Evolutionary conservation across 2,797 vertebrate genomes (phyloP).

Genomic region (Antennarius maculatus): DNA sequence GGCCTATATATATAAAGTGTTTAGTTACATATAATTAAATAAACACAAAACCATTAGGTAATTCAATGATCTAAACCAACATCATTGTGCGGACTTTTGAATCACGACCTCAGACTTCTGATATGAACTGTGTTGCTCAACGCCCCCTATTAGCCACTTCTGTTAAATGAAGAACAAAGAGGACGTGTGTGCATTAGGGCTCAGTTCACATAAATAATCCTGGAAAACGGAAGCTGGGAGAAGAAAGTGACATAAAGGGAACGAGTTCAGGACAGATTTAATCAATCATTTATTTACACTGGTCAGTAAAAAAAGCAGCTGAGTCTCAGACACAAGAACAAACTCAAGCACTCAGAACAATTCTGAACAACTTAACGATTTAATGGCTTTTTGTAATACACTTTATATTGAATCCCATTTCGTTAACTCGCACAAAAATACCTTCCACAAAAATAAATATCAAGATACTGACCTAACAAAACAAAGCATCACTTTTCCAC

Average conservation of each 20-base stretch:
- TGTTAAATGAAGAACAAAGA: no score
- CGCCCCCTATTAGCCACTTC: no score
- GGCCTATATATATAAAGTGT: no score
- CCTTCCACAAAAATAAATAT: constrained; percentile 19
- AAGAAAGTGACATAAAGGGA: background rate
- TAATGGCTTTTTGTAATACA: background rate
- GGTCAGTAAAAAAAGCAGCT: constrained; percentile 3
- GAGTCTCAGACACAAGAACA: constrained; percentile 1
- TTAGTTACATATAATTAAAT: no score
- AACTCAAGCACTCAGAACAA: background rate
- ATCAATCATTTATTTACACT: background rate
- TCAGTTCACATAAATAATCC: no score
- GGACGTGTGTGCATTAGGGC: no score
- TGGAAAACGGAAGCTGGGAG: background rate
- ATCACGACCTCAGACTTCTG: no score
- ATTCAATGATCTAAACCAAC: no score
- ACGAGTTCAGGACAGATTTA: background rate
- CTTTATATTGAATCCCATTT: background rate
- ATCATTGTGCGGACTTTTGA: no score
- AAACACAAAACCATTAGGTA: no score
- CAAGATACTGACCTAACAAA: background rate
- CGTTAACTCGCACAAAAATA: background rate
- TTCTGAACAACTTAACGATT: background rate
- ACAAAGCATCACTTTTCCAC: background rate
- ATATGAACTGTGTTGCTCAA: no score